Conservation (phyloP, 2,113 vertebrate species). For the Micromys minutus region DNA sequence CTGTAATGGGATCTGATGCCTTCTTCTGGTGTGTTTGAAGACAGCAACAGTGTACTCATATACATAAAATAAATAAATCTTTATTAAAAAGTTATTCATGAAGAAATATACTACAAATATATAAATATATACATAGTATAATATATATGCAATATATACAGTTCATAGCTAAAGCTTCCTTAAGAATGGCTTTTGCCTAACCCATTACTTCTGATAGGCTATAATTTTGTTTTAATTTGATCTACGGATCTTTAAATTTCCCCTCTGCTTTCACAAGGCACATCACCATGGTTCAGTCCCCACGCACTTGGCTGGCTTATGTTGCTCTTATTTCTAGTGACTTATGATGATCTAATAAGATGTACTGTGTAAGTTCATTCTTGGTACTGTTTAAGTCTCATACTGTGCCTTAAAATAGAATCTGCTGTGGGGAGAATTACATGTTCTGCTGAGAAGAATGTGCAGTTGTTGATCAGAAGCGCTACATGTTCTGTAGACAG, state of each 20-base stretch:
- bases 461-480: background rate
- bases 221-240: background rate
- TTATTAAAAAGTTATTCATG: too few species aligned
- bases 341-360: background rate
- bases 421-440: background rate
- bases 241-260: background rate
- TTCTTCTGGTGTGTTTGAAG: too few species aligned
- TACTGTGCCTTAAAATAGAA: background rate
- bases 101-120: too few species aligned
- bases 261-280: background rate
- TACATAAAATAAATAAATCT: too few species aligned
- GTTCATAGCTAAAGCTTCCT: background rate
- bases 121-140: too few species aligned
- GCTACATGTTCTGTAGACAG: background rate
- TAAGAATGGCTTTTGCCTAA: background rate
- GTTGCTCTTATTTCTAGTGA: background rate
- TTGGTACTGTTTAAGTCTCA: background rate
- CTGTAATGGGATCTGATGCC: too few species aligned
- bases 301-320: background rate
- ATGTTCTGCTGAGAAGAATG: background rate
- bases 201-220: background rate
- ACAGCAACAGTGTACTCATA: too few species aligned
- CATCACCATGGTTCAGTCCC: background rate
- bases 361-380: background rate
- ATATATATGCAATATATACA: too few species aligned